Conservation (phyloP, 2,113 vertebrate genomes). For the Syrmaticus mikado region DNA sequence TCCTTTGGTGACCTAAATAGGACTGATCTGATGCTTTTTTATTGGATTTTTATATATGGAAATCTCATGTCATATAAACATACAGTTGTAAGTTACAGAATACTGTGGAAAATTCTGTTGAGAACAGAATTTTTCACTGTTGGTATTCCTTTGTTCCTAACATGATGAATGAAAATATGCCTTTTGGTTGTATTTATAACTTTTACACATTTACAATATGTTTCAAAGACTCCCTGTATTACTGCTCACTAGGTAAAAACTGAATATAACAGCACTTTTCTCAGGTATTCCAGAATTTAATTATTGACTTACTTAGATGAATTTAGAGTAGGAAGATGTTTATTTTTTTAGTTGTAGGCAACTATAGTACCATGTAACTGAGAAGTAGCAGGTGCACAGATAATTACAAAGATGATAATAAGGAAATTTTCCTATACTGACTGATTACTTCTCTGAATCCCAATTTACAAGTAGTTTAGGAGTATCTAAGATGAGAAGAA, state of each 20-base stretch:
- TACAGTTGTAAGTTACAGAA: not conserved
- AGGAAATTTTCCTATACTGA: not conserved
- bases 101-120: not conserved
- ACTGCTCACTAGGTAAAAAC: not conserved
- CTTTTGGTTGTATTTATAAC: not conserved
- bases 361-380: not conserved
- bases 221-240: not conserved
- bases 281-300: not conserved
- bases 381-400: not conserved
- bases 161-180: not conserved
- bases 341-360: not conserved
- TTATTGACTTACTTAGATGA: not conserved
- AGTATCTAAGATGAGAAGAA: not conserved
- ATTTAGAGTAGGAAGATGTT: not conserved
- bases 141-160: not conserved
- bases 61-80: not conserved
- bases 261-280: not conserved
- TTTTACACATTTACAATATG: not conserved
- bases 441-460: not conserved
- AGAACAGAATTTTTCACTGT: not conserved
- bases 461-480: not conserved
- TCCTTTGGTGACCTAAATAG: conserved; percentile 22
- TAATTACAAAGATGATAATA: not conserved
- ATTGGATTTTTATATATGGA: not conserved
- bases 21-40: not conserved